Evolutionary conservation across 1,140 invertebrate species (phyloP).

Genomic region (Polyergus mexicanus): DNA sequence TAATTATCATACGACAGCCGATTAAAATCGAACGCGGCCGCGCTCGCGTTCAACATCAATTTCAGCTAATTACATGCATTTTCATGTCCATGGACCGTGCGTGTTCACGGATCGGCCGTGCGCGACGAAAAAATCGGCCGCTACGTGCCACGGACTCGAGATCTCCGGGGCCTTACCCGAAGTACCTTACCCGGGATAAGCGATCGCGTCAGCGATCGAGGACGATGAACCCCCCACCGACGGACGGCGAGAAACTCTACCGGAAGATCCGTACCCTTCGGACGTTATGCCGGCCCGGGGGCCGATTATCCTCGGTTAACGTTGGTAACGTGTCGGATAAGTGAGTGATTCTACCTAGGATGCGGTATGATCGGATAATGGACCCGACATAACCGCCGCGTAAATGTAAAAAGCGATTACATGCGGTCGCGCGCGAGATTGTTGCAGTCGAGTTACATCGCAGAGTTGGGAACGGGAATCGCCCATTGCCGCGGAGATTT

Average conservation of each 20-base stretch:
- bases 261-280: constrained; percentile 53
- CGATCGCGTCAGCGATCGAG: constrained; percentile 56
- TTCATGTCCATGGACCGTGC: constrained; percentile 79
- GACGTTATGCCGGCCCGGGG: constrained; percentile 35
- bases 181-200: constrained; percentile 45
- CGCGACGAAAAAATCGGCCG: constrained; percentile 78
- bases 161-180: constrained; percentile 17
- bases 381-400: constrained; percentile 49
- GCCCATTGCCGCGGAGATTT: constrained; percentile 33
- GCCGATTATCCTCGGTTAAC: constrained; percentile 63
- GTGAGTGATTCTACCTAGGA: constrained; percentile 64
- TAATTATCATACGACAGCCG: constrained; percentile 86
- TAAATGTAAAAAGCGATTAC: constrained; percentile 62
- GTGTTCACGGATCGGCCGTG: constrained; percentile 29
- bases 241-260: constrained; percentile 31
- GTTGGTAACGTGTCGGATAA: constrained; percentile 63
- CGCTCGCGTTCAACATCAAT: constrained; percentile 83
- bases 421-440: constrained; percentile 58
- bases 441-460: constrained; percentile 53
- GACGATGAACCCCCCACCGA: constrained; percentile 52
- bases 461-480: constrained; percentile 2
- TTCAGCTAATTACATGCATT: constrained; percentile 86
- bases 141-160: constrained; percentile 72
- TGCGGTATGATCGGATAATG: constrained; percentile 50
- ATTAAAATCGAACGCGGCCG: constrained; percentile 84